Base-by-base conservation (phyloP, 2,888 invertebrate species). In the Lobophora halterata region DNA sequence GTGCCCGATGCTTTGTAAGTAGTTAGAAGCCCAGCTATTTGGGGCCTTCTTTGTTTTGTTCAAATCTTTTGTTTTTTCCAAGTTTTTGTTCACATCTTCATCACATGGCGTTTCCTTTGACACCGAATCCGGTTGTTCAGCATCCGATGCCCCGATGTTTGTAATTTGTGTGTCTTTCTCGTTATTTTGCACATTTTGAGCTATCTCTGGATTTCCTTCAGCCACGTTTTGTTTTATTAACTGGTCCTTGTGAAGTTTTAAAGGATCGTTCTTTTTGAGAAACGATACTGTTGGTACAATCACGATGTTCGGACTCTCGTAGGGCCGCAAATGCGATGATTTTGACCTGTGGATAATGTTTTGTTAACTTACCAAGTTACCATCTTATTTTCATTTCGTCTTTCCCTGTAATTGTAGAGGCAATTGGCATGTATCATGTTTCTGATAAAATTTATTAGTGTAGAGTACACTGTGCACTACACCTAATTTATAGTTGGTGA, bases 1-100 rank as follows among this genome's bases (percentile, higher is more conserved):
- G 16, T 46, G 44, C 24, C 49, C 41, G 23, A 46, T 46, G 30
- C 39, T 42, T 19, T 46, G 41, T 11, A 46, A 11, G 23, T 41
- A 49, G 30, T 18, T 40, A 6, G 45, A 36, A 3, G 49, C 46
- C 49, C 45, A 47, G 25, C 47, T 54, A 24, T 19, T 18, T 1
- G n/a, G n/a, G n/a, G 25, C 26, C 35, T 46, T 44, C 28, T 40
- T 46, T 17, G 26, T 27, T 24, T 37, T 46, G 8, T 45, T 32
- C 20, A 13, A 5, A 25, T 34, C 24, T 7, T 34, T 24, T 5
- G 24, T 13, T 26, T 20, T 19, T 23, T 16, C 20, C 5, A 29
- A 3, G 21, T 19, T 38, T 12, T 36, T 30, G 23, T 30, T 45
- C 1, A 16, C 9, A 11, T 32, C 9, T 7, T 36, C 38, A 33